A percentile compares a stretch with the other conserved stretches of the same genome.
phyloP scores from a whole-genome alignment of 2,113 vertebrate species.

The Mesocricetus auratus region DNA sequence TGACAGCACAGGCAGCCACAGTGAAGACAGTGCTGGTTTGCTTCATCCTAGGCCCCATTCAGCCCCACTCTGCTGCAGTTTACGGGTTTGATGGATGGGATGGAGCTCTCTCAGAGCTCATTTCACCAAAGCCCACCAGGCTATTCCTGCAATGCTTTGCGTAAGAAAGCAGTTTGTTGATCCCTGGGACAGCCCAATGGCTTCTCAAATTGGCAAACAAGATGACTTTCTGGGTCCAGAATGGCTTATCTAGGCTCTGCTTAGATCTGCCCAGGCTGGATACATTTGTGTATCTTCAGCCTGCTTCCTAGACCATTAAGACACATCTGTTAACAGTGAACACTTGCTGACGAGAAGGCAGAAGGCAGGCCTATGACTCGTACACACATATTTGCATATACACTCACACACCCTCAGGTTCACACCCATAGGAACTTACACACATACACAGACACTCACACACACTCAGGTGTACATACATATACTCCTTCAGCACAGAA shows the following conservation, averaged over 20 bases:
- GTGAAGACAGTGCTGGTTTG: neutral
- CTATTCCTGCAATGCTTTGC: fast-evolving
- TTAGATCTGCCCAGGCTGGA: neutral
- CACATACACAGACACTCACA: too few relatives aligned
- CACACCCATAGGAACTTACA: neutral
- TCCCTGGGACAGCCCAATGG: neutral
- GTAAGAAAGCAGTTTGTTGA: neutral
- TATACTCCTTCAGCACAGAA: neutral
- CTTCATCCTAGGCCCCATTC: neutral
- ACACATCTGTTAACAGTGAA: neutral
- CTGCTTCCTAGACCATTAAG: neutral
- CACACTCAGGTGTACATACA: neutral
- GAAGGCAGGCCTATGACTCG: neutral
- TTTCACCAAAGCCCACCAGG: too few relatives aligned
- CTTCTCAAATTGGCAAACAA: neutral
- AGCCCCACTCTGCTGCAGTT: neutral
- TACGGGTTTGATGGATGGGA: neutral
- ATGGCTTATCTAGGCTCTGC: conserved; percentile 14
- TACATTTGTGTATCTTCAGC: neutral
- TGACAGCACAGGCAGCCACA: fast-evolving
- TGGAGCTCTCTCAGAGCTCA: neutral
- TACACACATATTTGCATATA: too few relatives aligned
- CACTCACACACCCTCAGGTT: neutral
- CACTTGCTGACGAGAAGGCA: neutral
- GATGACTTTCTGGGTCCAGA: neutral